A percentile compares a stretch with the other conserved stretches of the same genome.
Evolutionary conservation across 2,888 invertebrate species (phyloP).

Genomic region (Harpagoxenus sublaevis): DNA sequence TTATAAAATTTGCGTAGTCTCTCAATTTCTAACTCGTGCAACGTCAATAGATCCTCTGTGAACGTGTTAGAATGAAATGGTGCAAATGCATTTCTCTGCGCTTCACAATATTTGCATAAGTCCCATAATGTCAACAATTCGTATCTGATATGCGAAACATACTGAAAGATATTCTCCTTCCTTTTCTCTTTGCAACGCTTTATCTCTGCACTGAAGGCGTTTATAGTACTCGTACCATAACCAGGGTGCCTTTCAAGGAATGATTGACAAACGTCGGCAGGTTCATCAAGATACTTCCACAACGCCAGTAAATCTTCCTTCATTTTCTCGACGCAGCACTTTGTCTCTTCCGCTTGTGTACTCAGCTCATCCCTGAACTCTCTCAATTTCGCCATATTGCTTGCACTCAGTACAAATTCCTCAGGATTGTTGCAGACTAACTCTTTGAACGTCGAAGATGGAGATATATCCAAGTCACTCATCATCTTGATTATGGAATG

Average conservation of each 20-base stretch:
- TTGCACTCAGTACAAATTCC: slow-evolving; percentile 88
- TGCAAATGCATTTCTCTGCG: slow-evolving; percentile 89
- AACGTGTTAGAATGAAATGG: slow-evolving; percentile 90
- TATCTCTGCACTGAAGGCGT: slow-evolving; percentile 89
- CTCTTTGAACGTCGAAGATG: slow-evolving; percentile 85
- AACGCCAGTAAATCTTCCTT: slow-evolving; percentile 89
- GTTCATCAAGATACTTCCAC: slow-evolving; percentile 92
- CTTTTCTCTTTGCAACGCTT: slow-evolving; percentile 92
- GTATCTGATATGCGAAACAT: slow-evolving; percentile 90
- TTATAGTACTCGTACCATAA: slow-evolving; percentile 88
- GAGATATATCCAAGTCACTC: slow-evolving; percentile 79
- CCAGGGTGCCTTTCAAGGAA: slow-evolving; percentile 89
- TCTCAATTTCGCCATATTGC: slow-evolving; percentile 89
- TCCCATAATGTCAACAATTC: slow-evolving; percentile 93
- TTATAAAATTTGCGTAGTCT: slow-evolving; percentile 90
- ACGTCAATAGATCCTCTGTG: slow-evolving; percentile 92
- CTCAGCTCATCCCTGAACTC: slow-evolving; percentile 88
- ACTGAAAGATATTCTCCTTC: slow-evolving; percentile 90
- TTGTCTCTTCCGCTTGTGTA: slow-evolving; percentile 88
- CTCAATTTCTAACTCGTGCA: slow-evolving; percentile 93
- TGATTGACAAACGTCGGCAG: slow-evolving; percentile 88
- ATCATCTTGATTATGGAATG: slow-evolving; percentile 79
- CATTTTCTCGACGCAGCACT: slow-evolving; percentile 88
- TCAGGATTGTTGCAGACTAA: slow-evolving; percentile 85
- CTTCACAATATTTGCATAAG: slow-evolving; percentile 90